phyloP scores from a whole-genome alignment of 2,797 vertebrate species.

The Mus spretus region DNA sequence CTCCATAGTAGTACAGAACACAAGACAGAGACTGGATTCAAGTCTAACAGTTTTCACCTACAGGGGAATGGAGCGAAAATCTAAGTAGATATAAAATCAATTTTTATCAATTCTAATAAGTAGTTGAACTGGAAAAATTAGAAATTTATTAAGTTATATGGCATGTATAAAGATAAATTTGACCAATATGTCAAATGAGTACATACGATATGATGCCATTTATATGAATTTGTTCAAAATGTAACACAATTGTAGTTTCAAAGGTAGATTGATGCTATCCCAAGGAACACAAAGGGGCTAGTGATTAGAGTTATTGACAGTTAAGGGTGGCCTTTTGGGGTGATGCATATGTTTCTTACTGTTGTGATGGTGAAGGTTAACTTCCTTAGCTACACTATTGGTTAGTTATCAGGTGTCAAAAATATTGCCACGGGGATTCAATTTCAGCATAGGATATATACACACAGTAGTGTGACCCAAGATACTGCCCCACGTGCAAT shows the following conservation, averaged over 20 bases:
- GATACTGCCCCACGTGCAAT: too few relatives aligned
- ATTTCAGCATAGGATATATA: neutral
- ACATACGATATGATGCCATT: neutral
- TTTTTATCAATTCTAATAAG: neutral
- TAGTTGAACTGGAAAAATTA: neutral
- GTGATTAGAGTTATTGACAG: neutral
- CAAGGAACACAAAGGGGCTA: neutral
- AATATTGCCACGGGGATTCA: neutral
- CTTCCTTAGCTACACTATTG: neutral
- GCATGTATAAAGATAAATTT: neutral
- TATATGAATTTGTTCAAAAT: neutral
- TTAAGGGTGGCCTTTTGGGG: neutral
- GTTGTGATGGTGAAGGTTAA: neutral
- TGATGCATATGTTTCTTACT: neutral
- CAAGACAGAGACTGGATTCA: neutral
- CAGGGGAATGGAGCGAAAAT: neutral
- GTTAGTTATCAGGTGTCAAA: neutral
- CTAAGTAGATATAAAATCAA: neutral
- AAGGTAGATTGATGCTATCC: neutral
- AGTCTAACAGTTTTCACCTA: neutral
- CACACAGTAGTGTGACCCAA: neutral
- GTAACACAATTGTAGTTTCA: neutral
- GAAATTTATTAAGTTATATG: constrained; percentile 17
- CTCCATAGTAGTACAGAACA: neutral
- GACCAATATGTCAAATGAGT: neutral